Evolutionary conservation across 2,113 vertebrate genomes (phyloP).

Genomic region (Phaethon lepturus): DNA sequence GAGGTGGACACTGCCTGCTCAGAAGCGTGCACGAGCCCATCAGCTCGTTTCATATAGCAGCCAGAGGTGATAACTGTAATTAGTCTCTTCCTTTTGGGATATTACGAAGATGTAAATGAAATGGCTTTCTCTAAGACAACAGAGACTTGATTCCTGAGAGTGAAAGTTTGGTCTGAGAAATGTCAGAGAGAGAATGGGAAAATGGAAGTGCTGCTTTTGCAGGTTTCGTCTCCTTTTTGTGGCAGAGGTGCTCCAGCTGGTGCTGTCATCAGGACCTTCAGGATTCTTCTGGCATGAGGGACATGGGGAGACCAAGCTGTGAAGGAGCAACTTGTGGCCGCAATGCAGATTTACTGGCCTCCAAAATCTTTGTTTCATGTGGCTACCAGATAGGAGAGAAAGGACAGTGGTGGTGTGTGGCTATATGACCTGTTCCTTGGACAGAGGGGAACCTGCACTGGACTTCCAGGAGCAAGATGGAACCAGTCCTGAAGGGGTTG

Average conservation of each 20-base stretch:
- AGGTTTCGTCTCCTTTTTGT: background rate
- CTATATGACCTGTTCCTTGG: background rate
- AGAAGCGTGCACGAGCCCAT: background rate
- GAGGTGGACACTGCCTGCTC: background rate
- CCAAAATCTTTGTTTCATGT: background rate
- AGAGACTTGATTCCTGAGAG: background rate
- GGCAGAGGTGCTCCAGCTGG: background rate
- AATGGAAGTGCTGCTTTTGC: background rate
- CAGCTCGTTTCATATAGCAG: accelerated
- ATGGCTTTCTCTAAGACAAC: background rate
- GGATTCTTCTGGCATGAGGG: background rate
- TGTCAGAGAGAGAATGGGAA: background rate
- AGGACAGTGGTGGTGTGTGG: background rate
- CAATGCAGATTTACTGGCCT: background rate
- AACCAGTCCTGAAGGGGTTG: background rate
- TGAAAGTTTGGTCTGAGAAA: background rate
- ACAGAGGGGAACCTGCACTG: background rate
- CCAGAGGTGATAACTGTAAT: background rate
- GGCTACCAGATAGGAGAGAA: background rate
- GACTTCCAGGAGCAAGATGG: background rate
- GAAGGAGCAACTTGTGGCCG: background rate
- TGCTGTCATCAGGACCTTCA: background rate
- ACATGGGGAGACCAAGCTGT: background rate
- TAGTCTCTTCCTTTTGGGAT: background rate
- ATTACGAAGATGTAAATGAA: background rate